Evolutionary conservation across 2,888 invertebrate genomes (phyloP), one percentile per base, ranked within the genome.

Genomic region (Drosophila ustulata): DNA sequence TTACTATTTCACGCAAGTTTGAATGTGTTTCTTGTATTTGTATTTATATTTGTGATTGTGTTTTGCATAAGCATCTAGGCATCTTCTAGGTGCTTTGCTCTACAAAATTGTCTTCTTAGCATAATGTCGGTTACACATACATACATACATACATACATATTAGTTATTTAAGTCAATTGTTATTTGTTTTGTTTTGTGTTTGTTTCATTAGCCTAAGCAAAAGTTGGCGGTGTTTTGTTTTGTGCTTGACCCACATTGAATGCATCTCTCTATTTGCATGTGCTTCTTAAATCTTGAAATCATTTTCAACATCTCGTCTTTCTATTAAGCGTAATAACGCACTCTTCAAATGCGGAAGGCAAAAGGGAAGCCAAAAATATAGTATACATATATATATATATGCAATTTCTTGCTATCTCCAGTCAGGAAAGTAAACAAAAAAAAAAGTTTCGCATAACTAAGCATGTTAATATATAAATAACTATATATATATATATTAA

Each of bases 271-370:
- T 37, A 37, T n/a, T 37, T 37, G 37, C 37, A 37, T 37, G 34
- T 69, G 49, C 45, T 30, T 23, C 39, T 25, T 26, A 43, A 30
- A 25, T 47, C 37, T 30, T 55, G n/a, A 39, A 39, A 28, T 26
- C 51, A 32, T 56, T 49, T 51, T 71, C 46, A 50, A 53, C 53
- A 55, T 34, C 45, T 55, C 43, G n/a, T 37, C 37, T 37, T 4
- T n/a, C 11, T 66, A 58, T 50, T 77, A 71, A 76, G 74, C 77
- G 77, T 76, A 77, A 50, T 74, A n/a, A 30, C 51, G 63, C 75
- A 63, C 62, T 63, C 78, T 67, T 78, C 75, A 78, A 78, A 64
- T 52, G 56, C 58, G 63, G 68, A 78, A 68, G 78, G 75, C 74
- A 67, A 45, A 68, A 46, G 58, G 72, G 63, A 75, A 51, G 70